A percentile compares a stretch with the other conserved stretches of the same genome.
These are phyloP conservation scores for Hippocampus barbouri DNA, from an alignment of 2,113 vertebrate species.

Conservation along the genomic window DNA sequence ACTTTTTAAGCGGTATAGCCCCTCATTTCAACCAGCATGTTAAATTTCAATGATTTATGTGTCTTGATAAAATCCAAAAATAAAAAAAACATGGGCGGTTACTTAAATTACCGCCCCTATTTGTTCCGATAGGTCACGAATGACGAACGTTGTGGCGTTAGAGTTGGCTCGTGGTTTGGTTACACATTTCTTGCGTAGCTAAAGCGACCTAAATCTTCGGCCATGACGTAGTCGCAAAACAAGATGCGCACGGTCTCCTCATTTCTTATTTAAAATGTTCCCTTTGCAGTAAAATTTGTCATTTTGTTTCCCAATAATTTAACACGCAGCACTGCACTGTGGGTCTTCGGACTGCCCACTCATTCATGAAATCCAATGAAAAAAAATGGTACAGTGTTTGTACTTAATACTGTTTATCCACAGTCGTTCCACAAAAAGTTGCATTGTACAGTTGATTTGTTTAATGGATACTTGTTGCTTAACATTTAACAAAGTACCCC, in stretches of 20 bases:
- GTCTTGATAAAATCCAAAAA: accelerated
- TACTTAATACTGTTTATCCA: not conserved
- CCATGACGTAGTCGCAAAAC: constrained; percentile 23
- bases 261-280: constrained; percentile 1
- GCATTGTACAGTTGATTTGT: not conserved
- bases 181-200: constrained; percentile 23
- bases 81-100: not conserved
- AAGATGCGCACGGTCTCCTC: constrained; percentile 23
- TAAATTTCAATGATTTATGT: not conserved
- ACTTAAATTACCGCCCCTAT: constrained; percentile 6
- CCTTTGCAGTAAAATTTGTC: not conserved
- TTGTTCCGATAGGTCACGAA: constrained; percentile 21
- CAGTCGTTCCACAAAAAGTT: not conserved
- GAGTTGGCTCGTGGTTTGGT: constrained; percentile 33
- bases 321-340: too few relatives aligned
- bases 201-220: constrained; percentile 14
- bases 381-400: too few relatives aligned
- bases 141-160: constrained; percentile 45
- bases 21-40: not conserved
- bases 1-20: constrained; percentile 30
- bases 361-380: not conserved
- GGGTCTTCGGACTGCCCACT: not conserved
- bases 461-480: constrained; percentile 53
- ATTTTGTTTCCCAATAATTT: not conserved
- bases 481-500: not conserved